These are phyloP conservation scores for Chiloscyllium punctatum DNA, from an alignment of 2,797 vertebrate genomes.

Conservation along the genomic window DNA sequence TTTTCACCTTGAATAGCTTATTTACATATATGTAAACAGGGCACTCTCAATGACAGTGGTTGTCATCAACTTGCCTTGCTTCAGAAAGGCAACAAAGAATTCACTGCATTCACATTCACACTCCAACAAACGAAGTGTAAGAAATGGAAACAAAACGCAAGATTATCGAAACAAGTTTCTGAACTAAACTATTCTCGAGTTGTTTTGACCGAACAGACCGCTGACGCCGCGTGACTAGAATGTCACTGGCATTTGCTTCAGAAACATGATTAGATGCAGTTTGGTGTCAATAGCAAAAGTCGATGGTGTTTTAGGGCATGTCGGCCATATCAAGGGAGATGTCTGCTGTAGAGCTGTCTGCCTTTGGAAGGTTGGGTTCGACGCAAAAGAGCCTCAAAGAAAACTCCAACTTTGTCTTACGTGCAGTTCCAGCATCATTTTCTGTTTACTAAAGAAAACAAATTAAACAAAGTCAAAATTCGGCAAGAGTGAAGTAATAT, in stretches of 20 bases:
- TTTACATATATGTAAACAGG: slow-evolving; percentile 63
- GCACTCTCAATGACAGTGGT: slow-evolving; percentile 56
- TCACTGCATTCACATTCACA: not conserved
- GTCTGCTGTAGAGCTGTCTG: slow-evolving; percentile 8
- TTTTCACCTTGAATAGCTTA: slow-evolving; percentile 64
- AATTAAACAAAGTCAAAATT: not conserved
- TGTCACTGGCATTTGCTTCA: slow-evolving; percentile 48
- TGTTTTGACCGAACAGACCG: slow-evolving; percentile 41
- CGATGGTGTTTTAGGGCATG: slow-evolving; percentile 44
- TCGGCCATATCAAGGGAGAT: slow-evolving; percentile 59
- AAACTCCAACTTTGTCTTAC: not conserved
- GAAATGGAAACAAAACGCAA: not conserved
- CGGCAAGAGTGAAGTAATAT: not conserved
- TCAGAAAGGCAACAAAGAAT: slow-evolving; percentile 43
- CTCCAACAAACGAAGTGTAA: not conserved
- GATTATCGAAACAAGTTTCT: not conserved
- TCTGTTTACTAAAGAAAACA: not conserved
- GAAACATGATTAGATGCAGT: slow-evolving; percentile 46
- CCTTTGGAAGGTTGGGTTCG: slow-evolving; percentile 47
- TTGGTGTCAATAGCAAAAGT: slow-evolving; percentile 48
- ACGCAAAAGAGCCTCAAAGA: slow-evolving; percentile 54
- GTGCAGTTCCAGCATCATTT: not conserved
- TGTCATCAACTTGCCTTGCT: slow-evolving; percentile 56
- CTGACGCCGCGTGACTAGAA: slow-evolving; percentile 46
- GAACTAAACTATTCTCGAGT: slow-evolving; percentile 15